Conservation (phyloP, 2,888 invertebrate species). For the Psylliodes chrysocephalus region DNA sequence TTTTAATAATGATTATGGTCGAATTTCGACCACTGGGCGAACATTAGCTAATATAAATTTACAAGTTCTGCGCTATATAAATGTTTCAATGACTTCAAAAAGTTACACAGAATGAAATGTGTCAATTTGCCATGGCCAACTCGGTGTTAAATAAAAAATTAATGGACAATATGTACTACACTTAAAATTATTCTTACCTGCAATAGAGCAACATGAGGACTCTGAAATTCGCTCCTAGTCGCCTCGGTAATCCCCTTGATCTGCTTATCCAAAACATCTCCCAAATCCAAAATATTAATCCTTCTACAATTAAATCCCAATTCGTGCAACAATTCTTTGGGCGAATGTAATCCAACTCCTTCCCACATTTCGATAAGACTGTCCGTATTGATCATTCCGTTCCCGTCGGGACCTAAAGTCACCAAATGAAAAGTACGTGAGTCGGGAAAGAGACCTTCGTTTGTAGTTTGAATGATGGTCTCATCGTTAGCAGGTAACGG, state of each 20-base stretch:
- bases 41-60: too few relatives aligned
- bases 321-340: conserved; percentile 73
- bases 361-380: conserved; percentile 79
- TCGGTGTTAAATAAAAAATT: too few relatives aligned
- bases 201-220: conserved; percentile 67
- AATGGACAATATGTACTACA: too few relatives aligned
- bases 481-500: conserved; percentile 34
- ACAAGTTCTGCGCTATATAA: too few relatives aligned
- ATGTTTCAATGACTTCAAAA: too few relatives aligned
- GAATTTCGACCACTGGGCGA: too few relatives aligned
- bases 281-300: conserved; percentile 72
- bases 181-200: too few relatives aligned
- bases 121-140: too few relatives aligned
- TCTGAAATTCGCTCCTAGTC: conserved; percentile 54
- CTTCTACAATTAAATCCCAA: conserved; percentile 72
- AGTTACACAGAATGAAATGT: too few relatives aligned
- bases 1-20: too few relatives aligned
- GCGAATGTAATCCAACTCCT: conserved; percentile 73
- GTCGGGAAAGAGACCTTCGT: conserved; percentile 55
- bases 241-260: conserved; percentile 55
- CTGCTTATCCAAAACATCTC: conserved; percentile 77
- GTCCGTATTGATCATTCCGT: conserved; percentile 63
- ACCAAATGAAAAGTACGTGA: conserved; percentile 60
- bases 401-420: conserved; percentile 60
- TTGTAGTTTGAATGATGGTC: conserved; percentile 31